These are phyloP conservation scores for Drosophila tristis DNA, from an alignment of 1,140 invertebrate species.

Conservation along the genomic window DNA sequence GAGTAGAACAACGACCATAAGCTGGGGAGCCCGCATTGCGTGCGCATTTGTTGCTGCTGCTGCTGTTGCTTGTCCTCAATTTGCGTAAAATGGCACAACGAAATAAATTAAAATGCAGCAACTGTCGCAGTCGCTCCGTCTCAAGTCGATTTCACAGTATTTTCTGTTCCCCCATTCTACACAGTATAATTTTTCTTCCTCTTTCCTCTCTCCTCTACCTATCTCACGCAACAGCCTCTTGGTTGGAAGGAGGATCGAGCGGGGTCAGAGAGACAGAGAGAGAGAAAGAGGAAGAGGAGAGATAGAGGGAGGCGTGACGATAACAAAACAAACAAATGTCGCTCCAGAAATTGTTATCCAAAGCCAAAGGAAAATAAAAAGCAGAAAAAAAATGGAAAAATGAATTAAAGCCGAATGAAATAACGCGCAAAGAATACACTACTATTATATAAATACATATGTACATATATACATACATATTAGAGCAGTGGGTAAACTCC, in stretches of 20 bases:
- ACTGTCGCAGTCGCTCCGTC: slow-evolving; percentile 27
- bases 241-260: neutral
- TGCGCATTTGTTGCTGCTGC: slow-evolving; percentile 32
- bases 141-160: slow-evolving; percentile 41
- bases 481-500: no score
- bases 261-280: slow-evolving; percentile 1
- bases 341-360: slow-evolving; percentile 28
- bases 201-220: slow-evolving; percentile 26
- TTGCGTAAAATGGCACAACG: slow-evolving; percentile 80
- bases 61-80: slow-evolving; percentile 65
- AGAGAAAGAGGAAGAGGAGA: neutral
- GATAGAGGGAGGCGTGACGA: slow-evolving; percentile 38
- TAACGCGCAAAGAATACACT: no score
- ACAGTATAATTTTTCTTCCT: no score
- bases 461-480: no score
- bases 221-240: slow-evolving; percentile 32
- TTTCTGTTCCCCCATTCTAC: slow-evolving; percentile 10
- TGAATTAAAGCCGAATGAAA: neutral
- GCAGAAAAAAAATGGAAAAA: slow-evolving; percentile 1
- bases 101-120: slow-evolving; percentile 80
- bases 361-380: slow-evolving; percentile 1
- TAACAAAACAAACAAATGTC: slow-evolving; percentile 43
- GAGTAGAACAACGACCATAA: slow-evolving; percentile 22
- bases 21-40: slow-evolving; percentile 55
- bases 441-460: no score